Evolutionary conservation across 1,140 invertebrate genomes (phyloP), one percentile per base, ranked within the genome.

Genomic region (Drosophila teissieri): DNA sequence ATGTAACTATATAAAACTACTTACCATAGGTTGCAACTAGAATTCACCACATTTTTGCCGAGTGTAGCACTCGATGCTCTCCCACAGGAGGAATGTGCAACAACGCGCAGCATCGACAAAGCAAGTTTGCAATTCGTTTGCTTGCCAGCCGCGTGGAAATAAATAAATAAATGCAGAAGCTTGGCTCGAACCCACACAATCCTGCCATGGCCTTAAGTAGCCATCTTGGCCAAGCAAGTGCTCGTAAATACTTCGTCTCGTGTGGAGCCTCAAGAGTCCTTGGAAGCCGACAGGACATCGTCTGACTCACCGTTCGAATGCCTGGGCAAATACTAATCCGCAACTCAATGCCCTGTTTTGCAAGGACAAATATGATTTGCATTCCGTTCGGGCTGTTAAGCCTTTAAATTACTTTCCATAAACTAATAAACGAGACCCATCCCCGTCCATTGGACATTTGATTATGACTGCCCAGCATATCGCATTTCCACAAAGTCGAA

Each of bases 101-200:
- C 67, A 68, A 34, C 34, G 34, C n/a, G 48, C 65, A 40, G 46
- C 36, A 42, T 14, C 34, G 51, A 19, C 61, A 56, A 61, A 53
- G 70, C 52, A 81, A 82, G 48, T 61, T 82, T 74, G 53, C 73
- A 61, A 63, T 77, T 76, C 72, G 54, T 69, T 68, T 61, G 63
- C 39, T 52, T 45, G 55, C 62, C 42, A 57, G 36, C 73, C 51
- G 34, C 63, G 48, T 70, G 72, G 45, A 74, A 62, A 65, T 77
- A 48, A 52, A 65, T 65, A 73, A 61, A 65, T 65, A 73, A 61
- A 64, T 85, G 72, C 58, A 73, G 62, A 74, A 78, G 72, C 56
- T 79, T 80, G 62, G 48, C 62, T 57, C n/a, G 4, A 61, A 61
- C 77, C 63, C 73, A 80, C 67, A 77, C 39, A 62, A 61, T 49